These are phyloP conservation scores for Platyscapa corneri DNA, from an alignment of 1,140 invertebrate species.

Conservation along the genomic window DNA sequence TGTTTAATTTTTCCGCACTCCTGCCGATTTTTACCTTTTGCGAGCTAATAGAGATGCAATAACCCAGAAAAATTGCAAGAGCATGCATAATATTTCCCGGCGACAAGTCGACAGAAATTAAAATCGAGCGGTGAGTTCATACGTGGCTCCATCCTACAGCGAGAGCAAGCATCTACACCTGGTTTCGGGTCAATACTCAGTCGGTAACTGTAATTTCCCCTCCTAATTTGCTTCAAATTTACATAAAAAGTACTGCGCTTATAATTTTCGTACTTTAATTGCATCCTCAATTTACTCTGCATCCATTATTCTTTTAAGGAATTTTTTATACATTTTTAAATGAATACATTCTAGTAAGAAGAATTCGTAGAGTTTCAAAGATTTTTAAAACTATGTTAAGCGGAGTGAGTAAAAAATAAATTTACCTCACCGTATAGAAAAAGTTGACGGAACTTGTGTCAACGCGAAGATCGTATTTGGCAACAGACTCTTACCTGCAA, in stretches of 20 bases:
- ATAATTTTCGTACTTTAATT: neutral
- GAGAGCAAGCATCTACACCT: conserved; percentile 20
- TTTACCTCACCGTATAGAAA: conserved; percentile 5
- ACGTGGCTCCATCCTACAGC: conserved; percentile 66
- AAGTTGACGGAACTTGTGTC: neutral
- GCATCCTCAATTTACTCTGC: no score
- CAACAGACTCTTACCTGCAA: conserved; percentile 64
- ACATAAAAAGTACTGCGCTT: neutral
- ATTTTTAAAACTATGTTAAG: no score
- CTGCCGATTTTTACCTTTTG: no score
- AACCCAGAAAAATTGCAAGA: no score
- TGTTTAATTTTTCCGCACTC: no score
- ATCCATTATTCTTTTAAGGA: no score
- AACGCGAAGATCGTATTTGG: conserved; percentile 26
- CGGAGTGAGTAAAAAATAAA: neutral
- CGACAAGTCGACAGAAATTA: neutral
- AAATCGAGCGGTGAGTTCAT: conserved; percentile 40
- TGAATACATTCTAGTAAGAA: no score
- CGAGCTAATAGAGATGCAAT: no score
- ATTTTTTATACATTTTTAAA: no score
- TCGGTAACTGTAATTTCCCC: conserved; percentile 43
- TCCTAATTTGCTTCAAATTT: neutral
- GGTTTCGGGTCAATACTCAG: conserved; percentile 47
- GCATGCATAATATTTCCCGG: neutral
- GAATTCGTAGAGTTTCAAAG: no score